Base-by-base conservation (phyloP, 2,113 vertebrate species). In the Athene noctua region DNA sequence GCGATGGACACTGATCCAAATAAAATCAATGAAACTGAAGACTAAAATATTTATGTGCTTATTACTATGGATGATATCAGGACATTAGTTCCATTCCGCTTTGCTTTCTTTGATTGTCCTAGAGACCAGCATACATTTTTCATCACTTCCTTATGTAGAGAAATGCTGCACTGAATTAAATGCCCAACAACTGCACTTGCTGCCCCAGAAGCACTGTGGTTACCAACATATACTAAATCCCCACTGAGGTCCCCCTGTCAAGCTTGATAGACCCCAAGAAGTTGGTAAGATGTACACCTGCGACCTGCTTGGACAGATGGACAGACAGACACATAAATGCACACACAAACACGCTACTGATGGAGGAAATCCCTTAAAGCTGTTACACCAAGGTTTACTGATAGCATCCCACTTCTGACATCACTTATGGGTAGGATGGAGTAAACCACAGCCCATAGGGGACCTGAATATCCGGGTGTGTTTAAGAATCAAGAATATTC, bases 241-340 rank as follows among this genome's bases (percentile, higher is more conserved):
- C 6, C 5, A 1, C n/a, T 19, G 22, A 44, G 11, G 40, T 4
- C 27, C n/a, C 32, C 11, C n/a, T 21, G 19, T 22, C 40, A 72
- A 44, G 16, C 9, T 54, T 0, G 1, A 18, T 0, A 52, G 67
- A 54, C 12, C 32, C 66, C 55, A 63, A 11, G 6, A 29, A 18
- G 49, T 15, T 46, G 36, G 32, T 23, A 47, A 67, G n/a, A 18
- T 58, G 17, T 13, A 34, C 25, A 40, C 8, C 17, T 51, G 32
- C 15, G 29, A 27, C 72, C 27, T 44, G 38, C n/a, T 27, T 6
- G 0, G 0, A 4, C 16, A 9, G 15, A 22, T 27, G 5, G 8
- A n/a, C 5, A 14, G 12, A 6, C 8, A 36, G 55, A 19, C 20
- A 46, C 44, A 46, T 46, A 17, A 46, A 46, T 18, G 30, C 18